These are phyloP conservation scores for Sternarchorhynchus goeldii DNA, from an alignment of 2,797 vertebrate genomes.

Conservation along the genomic window DNA sequence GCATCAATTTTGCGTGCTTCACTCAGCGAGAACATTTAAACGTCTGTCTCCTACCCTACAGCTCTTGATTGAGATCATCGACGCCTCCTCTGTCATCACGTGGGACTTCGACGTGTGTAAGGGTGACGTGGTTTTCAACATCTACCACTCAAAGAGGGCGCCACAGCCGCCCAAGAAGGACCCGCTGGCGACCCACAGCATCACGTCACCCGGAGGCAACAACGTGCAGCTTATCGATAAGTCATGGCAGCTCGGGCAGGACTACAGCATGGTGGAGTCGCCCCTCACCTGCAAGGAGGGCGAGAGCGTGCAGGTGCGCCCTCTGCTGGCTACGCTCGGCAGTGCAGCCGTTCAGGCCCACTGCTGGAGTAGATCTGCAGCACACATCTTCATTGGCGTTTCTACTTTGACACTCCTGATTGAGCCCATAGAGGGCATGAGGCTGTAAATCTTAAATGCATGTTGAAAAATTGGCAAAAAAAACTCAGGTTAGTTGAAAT, in stretches of 20 bases:
- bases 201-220: constrained; percentile 87
- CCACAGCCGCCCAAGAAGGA: constrained; percentile 92
- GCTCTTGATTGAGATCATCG: constrained; percentile 94
- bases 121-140: constrained; percentile 95
- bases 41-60: constrained; percentile 43
- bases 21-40: neutral
- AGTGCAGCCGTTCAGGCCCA: neutral
- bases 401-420: too few relatives aligned
- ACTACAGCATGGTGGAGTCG: constrained; percentile 98
- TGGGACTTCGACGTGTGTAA: constrained; percentile 99
- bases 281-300: constrained; percentile 93
- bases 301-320: constrained; percentile 92
- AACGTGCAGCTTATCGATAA: constrained; percentile 95
- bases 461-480: too few relatives aligned
- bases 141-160: constrained; percentile 94
- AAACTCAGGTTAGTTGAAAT: too few relatives aligned
- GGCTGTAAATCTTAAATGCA: too few relatives aligned
- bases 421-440: too few relatives aligned
- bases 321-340: neutral
- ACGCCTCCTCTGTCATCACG: constrained; percentile 94
- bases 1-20: neutral
- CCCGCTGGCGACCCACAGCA: constrained; percentile 85
- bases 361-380: too few relatives aligned
- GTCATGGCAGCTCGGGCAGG: constrained; percentile 89
- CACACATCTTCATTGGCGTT: too few relatives aligned